A percentile compares a stretch with the other conserved stretches of the same genome.
Conservation (phyloP, 2,888 invertebrate genomes). For the Drosophila colorata region DNA sequence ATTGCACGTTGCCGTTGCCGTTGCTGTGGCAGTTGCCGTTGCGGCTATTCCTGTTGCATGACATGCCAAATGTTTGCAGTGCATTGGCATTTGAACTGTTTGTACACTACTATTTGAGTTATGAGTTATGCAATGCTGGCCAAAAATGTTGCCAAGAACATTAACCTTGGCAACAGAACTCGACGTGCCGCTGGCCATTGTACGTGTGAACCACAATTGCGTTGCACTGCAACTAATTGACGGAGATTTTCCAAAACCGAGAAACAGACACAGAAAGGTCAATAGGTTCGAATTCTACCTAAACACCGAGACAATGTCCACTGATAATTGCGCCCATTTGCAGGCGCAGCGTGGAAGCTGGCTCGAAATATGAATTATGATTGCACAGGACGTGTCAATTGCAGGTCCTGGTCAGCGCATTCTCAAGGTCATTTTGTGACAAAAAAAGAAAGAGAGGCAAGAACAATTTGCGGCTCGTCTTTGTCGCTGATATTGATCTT, state of each 20-base stretch:
- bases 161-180: constrained; percentile 60
- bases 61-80: constrained; percentile 40
- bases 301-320: constrained; percentile 32
- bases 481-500: constrained; percentile 42
- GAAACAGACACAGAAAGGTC: constrained; percentile 17
- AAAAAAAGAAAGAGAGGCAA: constrained; percentile 53
- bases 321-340: constrained; percentile 65
- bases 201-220: constrained; percentile 78
- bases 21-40: constrained; percentile 23
- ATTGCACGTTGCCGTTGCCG: constrained; percentile 57
- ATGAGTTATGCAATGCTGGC: constrained; percentile 22
- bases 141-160: constrained; percentile 38
- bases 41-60: constrained; percentile 34
- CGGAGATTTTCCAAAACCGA: constrained; percentile 8
- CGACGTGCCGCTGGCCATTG: constrained; percentile 34
- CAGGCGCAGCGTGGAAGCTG: constrained; percentile 53
- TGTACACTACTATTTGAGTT: constrained; percentile 8
- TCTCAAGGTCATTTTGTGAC: constrained; percentile 69
- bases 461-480: constrained; percentile 33
- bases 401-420: constrained; percentile 26
- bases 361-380: constrained; percentile 78
- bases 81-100: constrained; percentile 60
- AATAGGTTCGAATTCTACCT: constrained; percentile 38
- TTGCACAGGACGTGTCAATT: constrained; percentile 75
- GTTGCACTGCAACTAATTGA: constrained; percentile 62